Base-by-base conservation (phyloP, 2,113 vertebrate genomes). In the Amblyopsis rosae region DNA sequence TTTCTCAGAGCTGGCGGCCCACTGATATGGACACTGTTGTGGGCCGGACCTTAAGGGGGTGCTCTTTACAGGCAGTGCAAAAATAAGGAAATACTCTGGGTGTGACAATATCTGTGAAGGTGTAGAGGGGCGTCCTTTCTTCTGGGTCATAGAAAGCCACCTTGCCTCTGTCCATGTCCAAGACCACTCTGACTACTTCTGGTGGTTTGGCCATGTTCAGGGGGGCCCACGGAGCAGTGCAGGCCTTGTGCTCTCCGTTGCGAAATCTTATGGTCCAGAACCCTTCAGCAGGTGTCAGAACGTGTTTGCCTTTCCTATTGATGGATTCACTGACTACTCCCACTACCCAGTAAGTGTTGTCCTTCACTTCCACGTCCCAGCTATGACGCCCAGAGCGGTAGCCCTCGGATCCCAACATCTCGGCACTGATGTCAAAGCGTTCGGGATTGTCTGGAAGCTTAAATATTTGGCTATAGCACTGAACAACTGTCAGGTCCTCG, bases 231-330 rank as follows among this genome's bases (percentile, higher is more conserved):
- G 92, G 92, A 1, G 92, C 92, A 0, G 92, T 91, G 61, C 92
- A 93, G 65, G 93, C 93, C 68, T 93, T 94, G 12, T 94, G 90
- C 72, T 94, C 93, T 35, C 86, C 87, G 5, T 94, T 93, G 3
- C 92, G 88, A 69, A 92, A 90, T 59, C 92, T 78, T n/a, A 94
- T 89, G 47, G 90, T 89, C 92, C 92, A 94, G 85, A 93, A 93
- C 56, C 93, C 93, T 76, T 92, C 90, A 0, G 89, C 87, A 3
- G 93, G 93, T 0, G 92, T 93, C 82, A 93, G 76, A 41, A 93
- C 88, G 0, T 93, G 90, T 69, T 93, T 94, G 19, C 92, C 92
- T 62, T 94, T 93, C 61, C 90, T 90, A 81, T 84, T 86, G 61
- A 94, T 90, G 57, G 90, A 88, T 6, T 81, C 82, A 5, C 90